Percentiles rank a stretch among this genome's conserved stretches.
phyloP scores from a whole-genome alignment of 2,113 vertebrate genomes.

The Rhynchopsitta pachyrhyncha region DNA sequence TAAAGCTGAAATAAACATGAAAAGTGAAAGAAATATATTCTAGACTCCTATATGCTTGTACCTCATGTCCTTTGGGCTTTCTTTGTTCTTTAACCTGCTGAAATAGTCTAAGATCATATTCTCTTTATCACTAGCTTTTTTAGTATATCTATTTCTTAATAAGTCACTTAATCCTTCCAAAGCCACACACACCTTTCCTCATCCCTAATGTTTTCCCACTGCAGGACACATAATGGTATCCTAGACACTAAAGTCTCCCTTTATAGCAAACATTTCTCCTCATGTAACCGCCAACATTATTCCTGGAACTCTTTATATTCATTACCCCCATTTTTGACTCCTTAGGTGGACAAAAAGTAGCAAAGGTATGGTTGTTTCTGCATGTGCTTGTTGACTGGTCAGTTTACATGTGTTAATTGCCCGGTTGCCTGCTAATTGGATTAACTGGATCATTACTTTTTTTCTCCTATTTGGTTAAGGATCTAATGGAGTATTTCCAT shows the following conservation, averaged over 20 bases:
- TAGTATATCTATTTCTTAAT: not conserved
- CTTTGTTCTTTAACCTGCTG: not conserved
- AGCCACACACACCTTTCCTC: not conserved
- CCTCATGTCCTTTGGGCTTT: not conserved
- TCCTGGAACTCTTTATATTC: not conserved
- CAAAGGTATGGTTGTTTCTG: not conserved
- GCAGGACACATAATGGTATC: not conserved
- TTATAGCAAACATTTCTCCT: fast-evolving
- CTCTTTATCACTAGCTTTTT: not conserved
- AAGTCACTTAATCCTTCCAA: not conserved
- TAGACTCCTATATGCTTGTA: not conserved
- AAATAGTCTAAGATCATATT: not conserved
- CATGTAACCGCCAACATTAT: not conserved
- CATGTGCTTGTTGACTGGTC: not conserved
- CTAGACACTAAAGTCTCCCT: not conserved
- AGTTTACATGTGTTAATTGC: not conserved
- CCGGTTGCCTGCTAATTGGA: not conserved
- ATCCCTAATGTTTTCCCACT: not conserved
- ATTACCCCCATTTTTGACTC: not conserved
- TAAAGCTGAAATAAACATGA: not conserved
- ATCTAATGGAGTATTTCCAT: not conserved
- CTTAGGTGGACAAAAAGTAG: not conserved
- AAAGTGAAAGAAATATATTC: not conserved
- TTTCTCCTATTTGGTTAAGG: not conserved
- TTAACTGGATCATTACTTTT: not conserved